These are phyloP conservation scores for Linnaemya tessellans DNA, from an alignment of 2,888 invertebrate species.

Conservation along the genomic window DNA sequence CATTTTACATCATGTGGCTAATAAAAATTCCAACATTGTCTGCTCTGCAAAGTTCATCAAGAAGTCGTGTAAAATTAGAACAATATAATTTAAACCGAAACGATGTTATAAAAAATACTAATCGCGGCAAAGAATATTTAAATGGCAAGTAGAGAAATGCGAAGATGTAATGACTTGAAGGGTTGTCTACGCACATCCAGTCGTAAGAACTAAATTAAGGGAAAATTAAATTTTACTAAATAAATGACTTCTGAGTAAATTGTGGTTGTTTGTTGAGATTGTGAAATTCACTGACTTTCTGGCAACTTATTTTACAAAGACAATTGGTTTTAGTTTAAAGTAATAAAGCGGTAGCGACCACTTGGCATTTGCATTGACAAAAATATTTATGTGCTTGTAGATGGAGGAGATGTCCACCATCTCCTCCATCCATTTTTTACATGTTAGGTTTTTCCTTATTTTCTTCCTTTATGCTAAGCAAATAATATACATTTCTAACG, in stretches of 20 bases:
- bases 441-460: too few species aligned
- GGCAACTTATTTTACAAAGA: too few species aligned
- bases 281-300: too few species aligned
- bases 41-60: conserved; percentile 78
- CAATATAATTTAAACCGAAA: conserved; percentile 41
- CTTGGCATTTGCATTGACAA: too few species aligned
- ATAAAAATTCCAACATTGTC: conserved; percentile 82
- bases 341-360: too few species aligned
- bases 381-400: too few species aligned
- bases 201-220: neutral
- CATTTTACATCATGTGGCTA: conserved; percentile 75
- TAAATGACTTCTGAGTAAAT: neutral
- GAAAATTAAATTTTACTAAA: neutral
- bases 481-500: too few species aligned
- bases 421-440: too few species aligned
- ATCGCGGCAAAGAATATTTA: conserved; percentile 10
- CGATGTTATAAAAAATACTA: neutral
- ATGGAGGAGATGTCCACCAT: too few species aligned
- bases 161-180: neutral
- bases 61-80: conserved; percentile 59
- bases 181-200: conserved; percentile 3
- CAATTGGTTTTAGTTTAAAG: too few species aligned
- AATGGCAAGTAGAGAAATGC: conserved; percentile 18
- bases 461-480: too few species aligned
- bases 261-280: neutral